Evolutionary conservation across 2,113 vertebrate genomes (phyloP).

Genomic region (Blennius ocellaris): DNA sequence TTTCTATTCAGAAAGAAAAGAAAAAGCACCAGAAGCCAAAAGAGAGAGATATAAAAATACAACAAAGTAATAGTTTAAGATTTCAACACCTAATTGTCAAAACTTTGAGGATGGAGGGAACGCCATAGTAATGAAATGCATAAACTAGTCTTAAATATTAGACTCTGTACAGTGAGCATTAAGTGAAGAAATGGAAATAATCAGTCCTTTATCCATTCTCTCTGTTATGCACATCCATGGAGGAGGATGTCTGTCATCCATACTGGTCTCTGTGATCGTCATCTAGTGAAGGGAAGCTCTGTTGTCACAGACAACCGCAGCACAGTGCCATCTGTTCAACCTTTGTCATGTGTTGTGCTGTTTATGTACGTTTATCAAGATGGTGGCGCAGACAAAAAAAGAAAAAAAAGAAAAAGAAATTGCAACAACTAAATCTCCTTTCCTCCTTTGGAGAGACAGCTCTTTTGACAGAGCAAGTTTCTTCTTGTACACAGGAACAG

Average conservation of each 20-base stretch:
- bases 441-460: slow-evolving; percentile 32
- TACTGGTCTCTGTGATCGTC: slow-evolving; percentile 26
- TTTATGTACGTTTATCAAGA: slow-evolving; percentile 72
- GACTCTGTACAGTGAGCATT: not conserved
- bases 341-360: slow-evolving; percentile 61
- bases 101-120: too few relatives aligned
- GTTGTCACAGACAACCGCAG: slow-evolving; percentile 41
- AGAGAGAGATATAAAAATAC: too few relatives aligned
- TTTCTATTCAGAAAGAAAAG: too few relatives aligned
- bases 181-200: slow-evolving; percentile 10
- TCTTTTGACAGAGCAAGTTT: slow-evolving; percentile 64
- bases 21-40: too few relatives aligned
- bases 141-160: too few relatives aligned
- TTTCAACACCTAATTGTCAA: too few relatives aligned
- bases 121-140: too few relatives aligned
- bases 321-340: slow-evolving; percentile 59
- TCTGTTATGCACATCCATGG: slow-evolving; percentile 12
- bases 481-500: slow-evolving; percentile 69
- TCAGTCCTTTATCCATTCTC: slow-evolving; percentile 24
- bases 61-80: too few relatives aligned
- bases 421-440: slow-evolving; percentile 49
- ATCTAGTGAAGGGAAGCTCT: slow-evolving; percentile 35
- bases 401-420: slow-evolving; percentile 54
- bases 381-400: slow-evolving; percentile 64
- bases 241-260: slow-evolving; percentile 54